Evolutionary conservation across 2,888 invertebrate species (phyloP), one percentile per base, ranked within the genome.

Genomic region (Matsumyia berberina): DNA sequence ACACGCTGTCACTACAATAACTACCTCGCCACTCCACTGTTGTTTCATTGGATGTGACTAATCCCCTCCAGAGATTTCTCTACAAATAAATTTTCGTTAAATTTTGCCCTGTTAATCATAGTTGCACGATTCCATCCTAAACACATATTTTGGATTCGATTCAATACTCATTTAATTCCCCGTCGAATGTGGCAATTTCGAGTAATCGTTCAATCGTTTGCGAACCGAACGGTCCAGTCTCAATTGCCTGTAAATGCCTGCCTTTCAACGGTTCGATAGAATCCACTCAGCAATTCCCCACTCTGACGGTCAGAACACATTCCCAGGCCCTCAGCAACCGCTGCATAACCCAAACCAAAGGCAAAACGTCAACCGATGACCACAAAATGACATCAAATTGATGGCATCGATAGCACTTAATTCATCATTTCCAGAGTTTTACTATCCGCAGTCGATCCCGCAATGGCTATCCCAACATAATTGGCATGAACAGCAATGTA

Each of bases 401-500:
- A 85, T 85, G 85, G 85, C 80, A 85, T 85, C 85, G 85, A 85
- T 85, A 80, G 85, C 85, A 85, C 85, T 85, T 85, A 85, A 85
- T 85, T 85, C 85, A 76, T 80, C 85, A 76, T 80, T 74, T 85
- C 64, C 74, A 72, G 78, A 69, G 73, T 73, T 78, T 78, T 73
- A 39, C 78, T 78, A 78, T 77, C 62, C 24, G 35, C 62, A 33
- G 55, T 42, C 60, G 51, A 82, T 72, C 66, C 72, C 72, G 66
- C 80, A 46, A 29, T 39, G 51, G 35, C 29, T 64, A 66, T 62
- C 74, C 51, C 69, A 69, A 17, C 66, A 74, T 79, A 85, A 85
- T 85, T 85, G 85, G 67, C 85, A 76, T 80, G 74, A 80, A 74
- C 74, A 80, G 79, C 55, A 76, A 53, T 66, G 80, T 85, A 85